Percentiles rank a stretch among this genome's conserved stretches.
phyloP scores from a whole-genome alignment of 1,140 invertebrate genomes.

The Tribolium madens region DNA sequence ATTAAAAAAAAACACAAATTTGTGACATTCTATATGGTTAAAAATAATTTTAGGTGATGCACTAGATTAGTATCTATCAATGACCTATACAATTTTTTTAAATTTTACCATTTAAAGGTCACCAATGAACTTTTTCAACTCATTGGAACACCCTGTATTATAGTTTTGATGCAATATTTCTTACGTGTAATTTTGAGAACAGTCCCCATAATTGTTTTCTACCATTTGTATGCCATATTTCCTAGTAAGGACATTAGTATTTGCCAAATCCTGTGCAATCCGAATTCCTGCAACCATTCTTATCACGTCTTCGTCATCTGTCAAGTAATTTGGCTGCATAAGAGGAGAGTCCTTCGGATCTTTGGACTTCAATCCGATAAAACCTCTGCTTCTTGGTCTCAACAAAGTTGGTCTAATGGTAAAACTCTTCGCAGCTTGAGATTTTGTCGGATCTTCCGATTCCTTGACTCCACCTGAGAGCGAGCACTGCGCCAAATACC shows the following conservation, averaged over 20 bases:
- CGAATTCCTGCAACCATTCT: conserved; percentile 62
- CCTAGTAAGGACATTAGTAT: conserved; percentile 43
- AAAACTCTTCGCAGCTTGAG: conserved; percentile 46
- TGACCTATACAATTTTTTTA: too few species aligned
- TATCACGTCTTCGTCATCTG: conserved; percentile 60
- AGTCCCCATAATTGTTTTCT: conserved; percentile 50
- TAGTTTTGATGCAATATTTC: not conserved
- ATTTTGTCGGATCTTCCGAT: conserved; percentile 67
- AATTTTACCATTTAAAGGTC: too few species aligned
- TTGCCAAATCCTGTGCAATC: conserved; percentile 49
- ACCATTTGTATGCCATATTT: conserved; percentile 71
- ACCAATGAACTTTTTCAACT: too few species aligned
- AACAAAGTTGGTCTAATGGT: conserved; percentile 33
- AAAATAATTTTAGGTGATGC: too few species aligned
- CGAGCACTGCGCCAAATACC: conserved; percentile 72
- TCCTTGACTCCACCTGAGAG: conserved; percentile 67
- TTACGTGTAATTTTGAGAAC: not conserved
- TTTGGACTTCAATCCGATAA: conserved; percentile 58
- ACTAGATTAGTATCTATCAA: too few species aligned
- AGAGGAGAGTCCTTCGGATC: conserved; percentile 69
- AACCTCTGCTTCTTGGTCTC: conserved; percentile 45
- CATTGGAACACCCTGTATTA: too few species aligned
- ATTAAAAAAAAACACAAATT: too few species aligned
- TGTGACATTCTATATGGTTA: too few species aligned
- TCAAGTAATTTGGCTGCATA: conserved; percentile 70